Evolutionary conservation across 2,797 vertebrate species (phyloP).

Genomic region (Mormyrops attenuatus): DNA sequence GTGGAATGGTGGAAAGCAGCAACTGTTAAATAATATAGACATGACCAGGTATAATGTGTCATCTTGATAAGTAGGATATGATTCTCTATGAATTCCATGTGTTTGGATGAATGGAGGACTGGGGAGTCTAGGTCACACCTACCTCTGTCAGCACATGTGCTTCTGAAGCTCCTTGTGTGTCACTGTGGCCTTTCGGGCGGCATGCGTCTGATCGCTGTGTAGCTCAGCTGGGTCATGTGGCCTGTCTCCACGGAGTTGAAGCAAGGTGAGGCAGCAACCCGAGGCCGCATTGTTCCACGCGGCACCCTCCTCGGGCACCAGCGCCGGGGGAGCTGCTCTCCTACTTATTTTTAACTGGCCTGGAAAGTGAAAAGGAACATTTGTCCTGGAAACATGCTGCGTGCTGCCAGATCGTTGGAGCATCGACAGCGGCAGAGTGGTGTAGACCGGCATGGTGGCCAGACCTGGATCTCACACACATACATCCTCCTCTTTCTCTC

Average conservation of each 20-base stretch:
- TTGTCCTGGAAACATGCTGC: slow-evolving; percentile 33
- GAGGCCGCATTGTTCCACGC: slow-evolving; percentile 19
- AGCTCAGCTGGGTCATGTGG: background rate
- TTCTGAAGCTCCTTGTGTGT: background rate
- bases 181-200: background rate
- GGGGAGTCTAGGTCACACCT: background rate
- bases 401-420: background rate
- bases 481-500: slow-evolving; percentile 11
- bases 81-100: background rate
- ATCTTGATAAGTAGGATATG: background rate
- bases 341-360: slow-evolving; percentile 66
- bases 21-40: background rate
- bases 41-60: background rate
- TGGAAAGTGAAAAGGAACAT: slow-evolving; percentile 47
- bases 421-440: background rate
- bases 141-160: background rate
- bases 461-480: slow-evolving; percentile 14
- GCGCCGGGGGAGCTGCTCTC: slow-evolving; percentile 57
- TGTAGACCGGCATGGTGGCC: slow-evolving; percentile 2
- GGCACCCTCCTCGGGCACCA: slow-evolving; percentile 34
- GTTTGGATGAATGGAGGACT: background rate
- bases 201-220: background rate
- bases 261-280: background rate
- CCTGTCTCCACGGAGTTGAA: background rate
- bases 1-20: background rate